Percentiles rank a stretch among this genome's conserved stretches.
These are phyloP conservation scores for Poeciliopsis prolifica DNA, from an alignment of 2,113 vertebrate species.

Conservation along the genomic window DNA sequence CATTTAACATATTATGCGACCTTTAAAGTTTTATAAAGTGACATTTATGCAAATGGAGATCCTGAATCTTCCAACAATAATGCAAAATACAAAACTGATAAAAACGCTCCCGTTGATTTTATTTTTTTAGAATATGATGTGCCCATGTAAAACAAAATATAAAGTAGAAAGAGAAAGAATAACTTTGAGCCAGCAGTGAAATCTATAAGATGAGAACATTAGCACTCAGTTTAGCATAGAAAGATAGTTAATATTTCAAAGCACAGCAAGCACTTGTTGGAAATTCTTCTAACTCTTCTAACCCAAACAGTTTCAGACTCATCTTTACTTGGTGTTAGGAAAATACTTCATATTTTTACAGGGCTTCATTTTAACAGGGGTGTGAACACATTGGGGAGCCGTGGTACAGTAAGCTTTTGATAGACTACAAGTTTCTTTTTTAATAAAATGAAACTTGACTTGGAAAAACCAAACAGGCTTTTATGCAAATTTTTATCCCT, in stretches of 20 bases:
- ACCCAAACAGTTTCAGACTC: neutral
- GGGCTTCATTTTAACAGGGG: neutral
- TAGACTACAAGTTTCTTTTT: neutral
- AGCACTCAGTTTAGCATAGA: neutral
- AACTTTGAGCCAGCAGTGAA: too few relatives aligned
- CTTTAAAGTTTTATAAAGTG: neutral
- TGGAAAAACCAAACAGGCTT: neutral
- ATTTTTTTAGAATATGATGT: too few relatives aligned
- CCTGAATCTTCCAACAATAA: too few relatives aligned
- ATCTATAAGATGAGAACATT: too few relatives aligned
- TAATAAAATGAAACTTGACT: neutral
- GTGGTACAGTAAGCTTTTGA: neutral
- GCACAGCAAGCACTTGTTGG: neutral
- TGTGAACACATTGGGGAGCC: conserved; percentile 10
- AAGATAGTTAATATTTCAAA: neutral
- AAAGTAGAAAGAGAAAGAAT: too few relatives aligned
- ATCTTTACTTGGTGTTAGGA: neutral
- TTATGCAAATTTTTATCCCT: too few relatives aligned
- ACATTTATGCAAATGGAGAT: neutral
- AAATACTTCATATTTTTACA: neutral
- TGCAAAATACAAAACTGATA: too few relatives aligned
- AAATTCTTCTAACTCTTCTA: neutral
- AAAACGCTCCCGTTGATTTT: too few relatives aligned
- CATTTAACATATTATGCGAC: too few relatives aligned
- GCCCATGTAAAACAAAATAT: too few relatives aligned